Evolutionary conservation across 2,888 invertebrate genomes (phyloP), one percentile per base, ranked within the genome.

Genomic region (Melipona beecheii): DNA sequence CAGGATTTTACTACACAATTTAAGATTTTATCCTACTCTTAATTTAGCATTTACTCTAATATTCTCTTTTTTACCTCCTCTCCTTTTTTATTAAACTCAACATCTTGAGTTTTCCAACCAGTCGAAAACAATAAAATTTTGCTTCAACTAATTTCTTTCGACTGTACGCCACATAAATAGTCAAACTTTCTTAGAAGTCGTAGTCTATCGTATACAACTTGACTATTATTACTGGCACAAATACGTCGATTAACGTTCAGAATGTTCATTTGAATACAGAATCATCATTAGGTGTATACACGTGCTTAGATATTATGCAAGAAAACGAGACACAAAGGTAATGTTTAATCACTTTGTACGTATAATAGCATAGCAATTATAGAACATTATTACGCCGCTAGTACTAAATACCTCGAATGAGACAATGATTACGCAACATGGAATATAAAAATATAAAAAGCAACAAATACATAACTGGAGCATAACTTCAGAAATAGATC

Each of bases 201-300:
- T 27, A 27, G 9, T 52, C 54, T 5, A 5, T 19, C 52, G 31
- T 50, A 4, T 36, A 64, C 27, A 64, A 77, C 54, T 56, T 65
- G 49, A 11, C 56, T 65, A 64, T 27, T 65, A 72, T 31, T 65
- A 36, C 43, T 43, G 73, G 19, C 49, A 49, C 27, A 31, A 56
- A n/a, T 72, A 72, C 72, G 54, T 27, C 64, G 49, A 64, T 72
- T 71, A 77, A 72, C 62, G 72, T 72, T 77, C 43, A 65, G n/a
- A 43, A 9, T 43, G 43, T 64, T 77, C 64, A 54, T 77, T 71
- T 54, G 64, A 71, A 71, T 27, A 19, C 21, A 27, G 2, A 27
- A 71, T 77, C 24, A 31, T 56, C 71, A 54, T 71, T 54, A 64
- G 52, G 36, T 17, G 2, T 71, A 69, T 19, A 54, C 54, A 71